phyloP scores from a whole-genome alignment of 2,888 invertebrate species.

The Mellilla xanthometata region DNA sequence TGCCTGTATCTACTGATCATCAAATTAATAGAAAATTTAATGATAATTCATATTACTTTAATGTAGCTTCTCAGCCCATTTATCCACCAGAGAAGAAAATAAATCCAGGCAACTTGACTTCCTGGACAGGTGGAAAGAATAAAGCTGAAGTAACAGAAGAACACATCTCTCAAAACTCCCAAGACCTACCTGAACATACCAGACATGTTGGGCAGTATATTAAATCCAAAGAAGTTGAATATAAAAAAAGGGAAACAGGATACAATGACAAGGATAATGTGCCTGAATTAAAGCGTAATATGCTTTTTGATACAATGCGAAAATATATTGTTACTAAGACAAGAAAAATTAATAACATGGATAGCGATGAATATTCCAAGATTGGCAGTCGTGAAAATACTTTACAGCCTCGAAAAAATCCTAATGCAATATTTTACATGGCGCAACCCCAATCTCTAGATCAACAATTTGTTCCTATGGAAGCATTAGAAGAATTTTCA shows the following conservation, averaged over 20 bases:
- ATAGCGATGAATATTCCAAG: slow-evolving; percentile 27
- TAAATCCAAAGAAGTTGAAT: slow-evolving; percentile 32
- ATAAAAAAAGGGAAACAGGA: slow-evolving; percentile 35
- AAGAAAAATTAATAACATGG: slow-evolving; percentile 26
- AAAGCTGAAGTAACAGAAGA: neutral
- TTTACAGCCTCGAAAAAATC: slow-evolving; percentile 38
- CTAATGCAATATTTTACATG: slow-evolving; percentile 60
- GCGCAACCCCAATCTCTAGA: slow-evolving; percentile 47
- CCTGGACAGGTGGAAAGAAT: slow-evolving; percentile 13
- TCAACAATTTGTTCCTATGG: slow-evolving; percentile 32
- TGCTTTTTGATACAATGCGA: slow-evolving; percentile 37
- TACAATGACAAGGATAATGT: slow-evolving; percentile 14
- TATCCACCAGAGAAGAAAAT: slow-evolving; percentile 26
- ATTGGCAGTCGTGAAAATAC: slow-evolving; percentile 41
- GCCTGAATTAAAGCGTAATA: slow-evolving; percentile 36
- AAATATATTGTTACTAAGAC: slow-evolving; percentile 45
- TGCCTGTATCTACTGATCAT: slow-evolving; percentile 35
- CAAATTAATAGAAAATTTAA: slow-evolving; percentile 19
- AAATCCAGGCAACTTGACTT: slow-evolving; percentile 26
- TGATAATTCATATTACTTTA: slow-evolving; percentile 32
- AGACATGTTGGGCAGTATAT: neutral
- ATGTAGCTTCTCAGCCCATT: slow-evolving; percentile 24
- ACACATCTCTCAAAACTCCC: slow-evolving; percentile 14
- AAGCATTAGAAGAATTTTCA: slow-evolving; percentile 29
- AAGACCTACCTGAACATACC: slow-evolving; percentile 39